A percentile compares a stretch with the other conserved stretches of the same genome.
Evolutionary conservation across 2,797 vertebrate genomes (phyloP).

Genomic region (Erpetoichthys calabaricus): DNA sequence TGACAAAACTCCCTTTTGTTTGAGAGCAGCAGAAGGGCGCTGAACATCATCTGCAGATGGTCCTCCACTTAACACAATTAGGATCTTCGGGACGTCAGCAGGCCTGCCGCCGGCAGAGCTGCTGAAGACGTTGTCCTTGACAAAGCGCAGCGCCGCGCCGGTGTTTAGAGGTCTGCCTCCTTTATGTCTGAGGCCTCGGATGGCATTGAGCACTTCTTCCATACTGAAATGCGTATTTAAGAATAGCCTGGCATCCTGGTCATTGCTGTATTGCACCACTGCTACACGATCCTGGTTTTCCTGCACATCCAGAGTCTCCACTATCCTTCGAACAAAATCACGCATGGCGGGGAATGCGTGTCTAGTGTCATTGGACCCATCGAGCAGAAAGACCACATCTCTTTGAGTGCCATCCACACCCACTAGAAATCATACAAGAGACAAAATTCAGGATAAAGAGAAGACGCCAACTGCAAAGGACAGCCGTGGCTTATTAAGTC

Average conservation of each 20-base stretch:
- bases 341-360: slow-evolving; percentile 14
- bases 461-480: too few species aligned
- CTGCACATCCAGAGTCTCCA: slow-evolving; percentile 14
- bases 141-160: slow-evolving; percentile 15
- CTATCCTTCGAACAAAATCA: slow-evolving; percentile 13
- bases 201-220: slow-evolving; percentile 1
- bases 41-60: slow-evolving; percentile 26
- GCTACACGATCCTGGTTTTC: slow-evolving; percentile 15
- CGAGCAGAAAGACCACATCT: slow-evolving; percentile 22
- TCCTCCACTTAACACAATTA: slow-evolving; percentile 24
- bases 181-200: slow-evolving; percentile 11
- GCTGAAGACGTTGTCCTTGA: slow-evolving; percentile 12
- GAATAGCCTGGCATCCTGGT: slow-evolving; percentile 10
- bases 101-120: slow-evolving; percentile 12
- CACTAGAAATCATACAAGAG: too few species aligned
- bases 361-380: slow-evolving; percentile 16
- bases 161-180: slow-evolving; percentile 21
- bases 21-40: slow-evolving; percentile 20
- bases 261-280: slow-evolving; percentile 21
- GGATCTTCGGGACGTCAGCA: slow-evolving; percentile 15
- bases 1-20: slow-evolving; percentile 17
- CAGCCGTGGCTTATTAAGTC: too few species aligned
- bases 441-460: too few species aligned
- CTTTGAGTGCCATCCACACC: slow-evolving; percentile 1
- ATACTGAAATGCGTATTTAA: slow-evolving; percentile 13